phyloP scores from a whole-genome alignment of 2,797 vertebrate genomes.

The Margarornis squamiger region DNA sequence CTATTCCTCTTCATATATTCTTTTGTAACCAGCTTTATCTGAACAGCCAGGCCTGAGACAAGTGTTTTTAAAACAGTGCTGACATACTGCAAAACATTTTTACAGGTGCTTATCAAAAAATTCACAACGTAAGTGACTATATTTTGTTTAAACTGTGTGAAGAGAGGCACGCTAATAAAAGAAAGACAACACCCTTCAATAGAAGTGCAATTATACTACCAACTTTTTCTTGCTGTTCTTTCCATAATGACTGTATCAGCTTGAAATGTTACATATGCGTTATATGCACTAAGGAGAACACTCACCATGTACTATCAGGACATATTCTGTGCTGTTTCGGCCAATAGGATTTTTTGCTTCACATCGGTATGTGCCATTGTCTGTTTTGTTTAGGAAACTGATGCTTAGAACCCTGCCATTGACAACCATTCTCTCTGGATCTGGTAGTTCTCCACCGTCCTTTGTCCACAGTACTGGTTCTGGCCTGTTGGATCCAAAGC shows the following conservation, averaged over 20 bases:
- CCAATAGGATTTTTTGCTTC: slow-evolving; percentile 96
- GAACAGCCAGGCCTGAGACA: background rate
- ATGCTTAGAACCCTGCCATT: slow-evolving; percentile 94
- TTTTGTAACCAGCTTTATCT: background rate
- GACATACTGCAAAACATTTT: background rate
- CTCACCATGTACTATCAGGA: slow-evolving; percentile 97
- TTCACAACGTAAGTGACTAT: background rate
- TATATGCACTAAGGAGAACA: slow-evolving; percentile 7
- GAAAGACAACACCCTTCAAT: background rate
- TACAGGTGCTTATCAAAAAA: background rate
- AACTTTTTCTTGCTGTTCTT: background rate
- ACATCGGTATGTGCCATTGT: slow-evolving; percentile 98
- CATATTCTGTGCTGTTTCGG: slow-evolving; percentile 92
- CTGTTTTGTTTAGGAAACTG: slow-evolving; percentile 96
- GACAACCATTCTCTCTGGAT: slow-evolving; percentile 96
- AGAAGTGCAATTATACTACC: background rate
- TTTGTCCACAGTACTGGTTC: slow-evolving; percentile 96
- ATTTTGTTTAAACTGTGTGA: background rate
- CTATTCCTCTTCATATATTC: background rate
- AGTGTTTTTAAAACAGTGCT: background rate
- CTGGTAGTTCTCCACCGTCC: slow-evolving; percentile 95
- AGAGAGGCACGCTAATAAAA: background rate
- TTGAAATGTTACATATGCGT: background rate
- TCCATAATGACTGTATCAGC: background rate
- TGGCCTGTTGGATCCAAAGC: slow-evolving; percentile 80